Conservation (phyloP, 2,888 invertebrate species). For the Brachynemurus nebulosus region DNA sequence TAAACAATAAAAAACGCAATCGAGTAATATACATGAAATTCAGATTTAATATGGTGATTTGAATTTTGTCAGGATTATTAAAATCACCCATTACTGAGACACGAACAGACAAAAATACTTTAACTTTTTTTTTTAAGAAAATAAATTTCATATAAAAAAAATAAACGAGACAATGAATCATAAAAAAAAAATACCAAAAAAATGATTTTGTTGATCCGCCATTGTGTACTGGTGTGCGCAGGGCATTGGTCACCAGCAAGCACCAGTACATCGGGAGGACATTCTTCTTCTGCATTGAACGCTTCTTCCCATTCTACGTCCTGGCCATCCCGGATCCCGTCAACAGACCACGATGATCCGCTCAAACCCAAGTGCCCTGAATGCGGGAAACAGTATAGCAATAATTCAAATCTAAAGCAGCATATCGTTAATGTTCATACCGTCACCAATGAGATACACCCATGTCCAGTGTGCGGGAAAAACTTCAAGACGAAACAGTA, state of each 20-base stretch:
- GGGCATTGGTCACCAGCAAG: constrained; percentile 18
- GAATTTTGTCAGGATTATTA: constrained; percentile 1
- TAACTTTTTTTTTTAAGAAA: constrained; percentile 1
- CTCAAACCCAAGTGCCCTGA: constrained; percentile 48
- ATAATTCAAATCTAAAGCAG: constrained; percentile 54
- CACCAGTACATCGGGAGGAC: constrained; percentile 22
- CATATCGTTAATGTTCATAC: constrained; percentile 55
- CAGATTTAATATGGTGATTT: constrained; percentile 1
- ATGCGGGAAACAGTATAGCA: constrained; percentile 53
- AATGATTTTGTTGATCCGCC: constrained; percentile 8
- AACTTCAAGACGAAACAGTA: constrained; percentile 57
- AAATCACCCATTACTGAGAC: neutral
- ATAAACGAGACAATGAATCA: neutral
- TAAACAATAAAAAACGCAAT: neutral
- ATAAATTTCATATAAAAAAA: neutral
- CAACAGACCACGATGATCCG: constrained; percentile 19
- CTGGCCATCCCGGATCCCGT: constrained; percentile 2
- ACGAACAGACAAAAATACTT: neutral
- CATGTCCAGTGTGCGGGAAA: constrained; percentile 49
- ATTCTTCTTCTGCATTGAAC: constrained; percentile 6
- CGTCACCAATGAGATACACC: constrained; percentile 42
- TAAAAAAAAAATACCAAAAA: neutral
- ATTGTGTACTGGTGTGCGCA: constrained; percentile 9
- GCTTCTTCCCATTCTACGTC: constrained; percentile 1
- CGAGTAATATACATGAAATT: neutral